A percentile compares a stretch with the other conserved stretches of the same genome.
phyloP scores from a whole-genome alignment of 2,888 invertebrate species.

The Vandiemenella viatica region DNA sequence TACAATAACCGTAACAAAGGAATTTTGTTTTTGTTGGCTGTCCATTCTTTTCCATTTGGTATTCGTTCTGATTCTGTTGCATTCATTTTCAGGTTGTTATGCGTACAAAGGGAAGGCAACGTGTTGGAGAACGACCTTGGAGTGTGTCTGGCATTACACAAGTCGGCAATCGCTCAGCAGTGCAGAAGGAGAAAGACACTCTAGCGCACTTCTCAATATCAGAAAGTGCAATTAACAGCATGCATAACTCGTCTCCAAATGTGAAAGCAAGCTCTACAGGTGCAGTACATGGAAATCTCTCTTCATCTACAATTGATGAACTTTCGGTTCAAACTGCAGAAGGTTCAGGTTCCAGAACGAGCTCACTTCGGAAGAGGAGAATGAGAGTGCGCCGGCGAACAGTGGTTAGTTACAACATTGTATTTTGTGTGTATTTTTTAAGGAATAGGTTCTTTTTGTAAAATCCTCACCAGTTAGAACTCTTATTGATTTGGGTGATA shows the following conservation, averaged over 20 bases:
- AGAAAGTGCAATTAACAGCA: conserved; percentile 70
- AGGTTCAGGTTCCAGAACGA: conserved; percentile 25
- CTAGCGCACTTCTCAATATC: conserved; percentile 63
- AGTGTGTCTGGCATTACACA: conserved; percentile 77
- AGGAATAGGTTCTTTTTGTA: no score
- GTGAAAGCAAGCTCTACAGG: conserved; percentile 14
- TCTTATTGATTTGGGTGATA: no score
- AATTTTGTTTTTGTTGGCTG: no score
- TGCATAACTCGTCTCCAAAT: conserved; percentile 31
- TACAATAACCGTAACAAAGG: no score
- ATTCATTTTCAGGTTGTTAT: conserved; percentile 39
- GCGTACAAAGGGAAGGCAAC: conserved; percentile 38
- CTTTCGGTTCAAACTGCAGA: conserved; percentile 23
- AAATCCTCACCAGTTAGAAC: no score
- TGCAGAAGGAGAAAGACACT: conserved; percentile 22
- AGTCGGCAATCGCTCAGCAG: conserved; percentile 30
- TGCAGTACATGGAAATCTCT: conserved; percentile 20
- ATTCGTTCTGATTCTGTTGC: no score
- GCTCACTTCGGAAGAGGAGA: conserved; percentile 31
- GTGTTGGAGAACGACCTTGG: conserved; percentile 48
- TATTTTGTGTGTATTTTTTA: no score
- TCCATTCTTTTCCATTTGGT: no score
- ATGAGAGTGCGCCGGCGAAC: conserved; percentile 31
- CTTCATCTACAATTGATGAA: conserved; percentile 40
- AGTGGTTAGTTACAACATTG: conserved; percentile 22